A percentile compares a stretch with the other conserved stretches of the same genome.
These are phyloP conservation scores for Parelbella ahira DNA, from an alignment of 2,888 invertebrate genomes.

Conservation along the genomic window DNA sequence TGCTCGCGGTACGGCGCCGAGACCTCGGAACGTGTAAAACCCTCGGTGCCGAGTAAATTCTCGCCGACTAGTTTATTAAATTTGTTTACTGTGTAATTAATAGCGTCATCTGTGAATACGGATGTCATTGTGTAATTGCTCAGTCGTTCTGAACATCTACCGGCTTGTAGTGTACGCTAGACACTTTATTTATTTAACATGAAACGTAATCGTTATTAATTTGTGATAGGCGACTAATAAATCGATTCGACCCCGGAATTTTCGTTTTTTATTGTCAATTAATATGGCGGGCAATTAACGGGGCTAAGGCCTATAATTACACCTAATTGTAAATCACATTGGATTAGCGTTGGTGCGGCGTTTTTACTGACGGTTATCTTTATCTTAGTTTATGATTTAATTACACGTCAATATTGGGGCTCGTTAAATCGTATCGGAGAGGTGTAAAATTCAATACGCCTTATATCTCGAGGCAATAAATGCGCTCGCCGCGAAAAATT, in stretches of 20 bases:
- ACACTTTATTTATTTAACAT: conserved; percentile 29
- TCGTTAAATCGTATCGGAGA: conserved; percentile 53
- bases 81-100: conserved; percentile 32
- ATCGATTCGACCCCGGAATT: conserved; percentile 44
- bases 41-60: conserved; percentile 9
- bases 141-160: too few relatives aligned
- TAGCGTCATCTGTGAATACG: conserved; percentile 18
- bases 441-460: conserved; percentile 54
- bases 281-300: conserved; percentile 70
- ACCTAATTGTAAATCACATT: conserved; percentile 68
- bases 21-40: conserved; percentile 1
- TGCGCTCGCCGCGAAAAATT: conserved; percentile 33
- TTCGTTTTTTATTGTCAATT: conserved; percentile 65
- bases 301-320: conserved; percentile 61
- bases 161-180: too few relatives aligned
- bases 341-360: conserved; percentile 62
- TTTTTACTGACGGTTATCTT: conserved; percentile 55
- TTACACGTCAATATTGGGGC: conserved; percentile 57
- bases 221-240: conserved; percentile 43
- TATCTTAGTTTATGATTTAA: conserved; percentile 76
- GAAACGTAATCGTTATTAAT: conserved; percentile 34
- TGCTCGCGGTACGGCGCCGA: background rate
- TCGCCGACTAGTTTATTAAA: conserved; percentile 16
- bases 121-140: conserved; percentile 10
- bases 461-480: conserved; percentile 53